Base-by-base conservation (phyloP, 2,888 invertebrate genomes). In the Malacosoma neustria region DNA sequence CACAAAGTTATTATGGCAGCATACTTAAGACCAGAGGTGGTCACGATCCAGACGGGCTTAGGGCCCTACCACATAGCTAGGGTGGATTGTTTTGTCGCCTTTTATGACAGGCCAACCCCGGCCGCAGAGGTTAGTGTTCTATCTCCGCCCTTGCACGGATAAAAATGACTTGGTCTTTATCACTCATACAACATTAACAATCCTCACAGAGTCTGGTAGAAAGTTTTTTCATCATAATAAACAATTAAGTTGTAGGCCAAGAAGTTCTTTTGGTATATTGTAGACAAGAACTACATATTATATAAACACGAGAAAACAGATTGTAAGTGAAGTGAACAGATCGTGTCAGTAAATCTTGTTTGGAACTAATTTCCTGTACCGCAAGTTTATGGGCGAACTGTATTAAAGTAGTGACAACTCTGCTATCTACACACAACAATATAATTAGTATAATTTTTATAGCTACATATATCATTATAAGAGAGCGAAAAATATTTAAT, bases 361-460 rank as follows among this genome's bases (percentile, higher is more conserved):
- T 11, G 29, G 14, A 51, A 48, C 44, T 48, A 54, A 51, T 54
- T 51, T 48, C 54, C 46, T 40, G 35, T 13, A 9, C 22, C 22
- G 35, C 36, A 35, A 30, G 13, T 30, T 35, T 12, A 7, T 11
- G 30, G 22, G 22, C 11, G 22, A 12, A 9, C 34, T 13, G 4
- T 13, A 34, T 29, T 29, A 22, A 22, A 22, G 22, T 22, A 22
- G 5, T 22, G 22, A 22, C 22, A 22, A 9, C 22, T 22, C 22
- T 22, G 5, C 5, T 22, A 9, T 22, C 6, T 5, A 22, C 7
- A 3, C 15, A 15, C 7, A 6, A 7, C 5, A 15, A 4, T 15
- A 15, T 15, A 15, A 7, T 22, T n/a, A n/a, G n/a, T n/a, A n/a
- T n/a, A n/a, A n/a, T n/a, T n/a, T n/a, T n/a, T n/a, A n/a, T n/a